Evolutionary conservation across 2,113 vertebrate species (phyloP).

Genomic region (Zeus faber): DNA sequence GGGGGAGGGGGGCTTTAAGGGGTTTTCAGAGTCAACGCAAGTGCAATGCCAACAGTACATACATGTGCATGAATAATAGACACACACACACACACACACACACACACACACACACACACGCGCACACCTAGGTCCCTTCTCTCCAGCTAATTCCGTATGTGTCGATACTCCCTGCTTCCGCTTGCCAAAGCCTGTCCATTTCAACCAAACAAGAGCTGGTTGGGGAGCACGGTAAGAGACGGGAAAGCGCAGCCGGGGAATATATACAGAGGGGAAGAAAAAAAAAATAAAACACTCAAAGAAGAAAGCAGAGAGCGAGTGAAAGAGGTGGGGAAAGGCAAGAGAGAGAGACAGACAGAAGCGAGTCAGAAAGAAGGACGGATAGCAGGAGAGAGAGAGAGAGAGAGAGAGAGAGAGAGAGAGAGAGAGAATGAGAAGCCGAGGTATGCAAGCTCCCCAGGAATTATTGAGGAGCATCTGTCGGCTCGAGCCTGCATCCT

Average conservation of each 20-base stretch:
- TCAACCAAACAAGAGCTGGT: conserved; percentile 16
- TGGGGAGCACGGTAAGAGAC: conserved; percentile 5
- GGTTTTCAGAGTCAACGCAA: too few relatives aligned
- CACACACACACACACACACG: too few relatives aligned
- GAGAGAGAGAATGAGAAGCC: conserved; percentile 30
- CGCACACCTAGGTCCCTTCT: background rate
- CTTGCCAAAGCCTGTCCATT: conserved; percentile 7
- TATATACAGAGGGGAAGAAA: too few relatives aligned
- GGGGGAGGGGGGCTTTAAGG: too few relatives aligned
- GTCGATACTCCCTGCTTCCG: background rate
- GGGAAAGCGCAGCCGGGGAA: too few relatives aligned
- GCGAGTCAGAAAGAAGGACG: background rate
- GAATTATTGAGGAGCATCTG: conserved; percentile 60
- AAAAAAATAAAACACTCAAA: too few relatives aligned
- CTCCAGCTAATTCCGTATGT: background rate
- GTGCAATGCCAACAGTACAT: background rate
- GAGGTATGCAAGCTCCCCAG: conserved; percentile 37
- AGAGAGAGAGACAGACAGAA: too few relatives aligned
- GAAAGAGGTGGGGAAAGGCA: background rate
- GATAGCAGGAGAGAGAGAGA: background rate
- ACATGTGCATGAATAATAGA: conserved; percentile 30
- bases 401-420: conserved; percentile 12
- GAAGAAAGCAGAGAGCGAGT: background rate
- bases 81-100: too few relatives aligned
- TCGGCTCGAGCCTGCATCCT: conserved; percentile 49